These are phyloP conservation scores for Halictus ligatus DNA, from an alignment of 2,888 invertebrate species.

Conservation along the genomic window DNA sequence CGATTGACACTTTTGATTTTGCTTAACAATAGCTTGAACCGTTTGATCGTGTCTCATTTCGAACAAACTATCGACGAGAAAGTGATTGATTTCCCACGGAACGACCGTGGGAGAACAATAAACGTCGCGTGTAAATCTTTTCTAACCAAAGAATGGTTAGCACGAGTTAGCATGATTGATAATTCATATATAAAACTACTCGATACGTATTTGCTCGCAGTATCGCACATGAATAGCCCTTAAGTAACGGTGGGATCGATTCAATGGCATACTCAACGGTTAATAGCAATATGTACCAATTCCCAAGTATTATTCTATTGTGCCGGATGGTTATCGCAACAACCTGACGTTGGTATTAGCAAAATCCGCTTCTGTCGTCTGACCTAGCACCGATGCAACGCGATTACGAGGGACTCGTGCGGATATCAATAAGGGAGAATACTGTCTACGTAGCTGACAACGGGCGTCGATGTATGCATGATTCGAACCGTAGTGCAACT, in stretches of 20 bases:
- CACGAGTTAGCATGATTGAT: not conserved
- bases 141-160: not conserved
- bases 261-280: not conserved
- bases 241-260: not conserved
- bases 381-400: not conserved
- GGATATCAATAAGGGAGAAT: not conserved
- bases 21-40: no score
- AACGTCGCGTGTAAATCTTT: not conserved
- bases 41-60: no score
- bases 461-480: not conserved
- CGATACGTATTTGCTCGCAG: not conserved
- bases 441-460: not conserved
- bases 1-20: no score
- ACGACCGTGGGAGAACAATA: not conserved
- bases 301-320: constrained; percentile 8
- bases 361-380: not conserved
- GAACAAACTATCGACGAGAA: no score
- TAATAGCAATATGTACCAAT: not conserved
- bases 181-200: not conserved
- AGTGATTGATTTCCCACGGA: no score
- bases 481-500: no score
- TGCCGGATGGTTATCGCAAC: not conserved
- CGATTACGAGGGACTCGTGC: not conserved
- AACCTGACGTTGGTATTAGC: not conserved
- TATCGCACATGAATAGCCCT: not conserved